These are phyloP conservation scores for Penaeus chinensis DNA, from an alignment of 1,140 invertebrate genomes.

Conservation along the genomic window DNA sequence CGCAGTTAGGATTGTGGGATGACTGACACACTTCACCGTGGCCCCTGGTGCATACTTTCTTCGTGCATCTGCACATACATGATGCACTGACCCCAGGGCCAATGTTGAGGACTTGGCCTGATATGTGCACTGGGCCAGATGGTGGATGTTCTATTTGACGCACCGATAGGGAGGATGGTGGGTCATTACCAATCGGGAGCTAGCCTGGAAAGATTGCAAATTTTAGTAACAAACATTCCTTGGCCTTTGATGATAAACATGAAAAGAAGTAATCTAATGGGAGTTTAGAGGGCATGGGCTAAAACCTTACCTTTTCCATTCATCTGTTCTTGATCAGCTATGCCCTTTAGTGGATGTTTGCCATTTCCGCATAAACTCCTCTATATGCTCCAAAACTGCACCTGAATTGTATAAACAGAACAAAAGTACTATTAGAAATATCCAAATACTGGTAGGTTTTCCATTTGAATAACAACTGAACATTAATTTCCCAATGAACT, in stretches of 20 bases:
- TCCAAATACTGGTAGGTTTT: background rate
- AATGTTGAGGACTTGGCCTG: too few species aligned
- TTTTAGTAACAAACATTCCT: too few species aligned
- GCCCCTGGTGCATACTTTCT: too few species aligned
- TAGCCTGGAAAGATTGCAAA: too few species aligned
- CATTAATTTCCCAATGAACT: background rate
- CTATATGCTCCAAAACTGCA: constrained; percentile 76
- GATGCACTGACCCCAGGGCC: too few species aligned
- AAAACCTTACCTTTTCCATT: constrained; percentile 23
- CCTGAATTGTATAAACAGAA: constrained; percentile 68
- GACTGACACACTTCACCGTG: too few species aligned
- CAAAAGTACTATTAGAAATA: background rate
- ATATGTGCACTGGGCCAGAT: too few species aligned
- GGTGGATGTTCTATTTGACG: too few species aligned
- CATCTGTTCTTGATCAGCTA: constrained; percentile 70
- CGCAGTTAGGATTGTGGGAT: too few species aligned
- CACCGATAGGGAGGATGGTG: too few species aligned
- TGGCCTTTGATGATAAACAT: background rate
- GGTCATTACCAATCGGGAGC: too few species aligned
- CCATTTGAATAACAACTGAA: background rate
- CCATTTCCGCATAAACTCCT: constrained; percentile 77
- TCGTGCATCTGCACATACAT: too few species aligned
- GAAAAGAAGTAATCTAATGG: background rate
- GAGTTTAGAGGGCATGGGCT: background rate
- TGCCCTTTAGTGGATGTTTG: constrained; percentile 75